phyloP scores from a whole-genome alignment of 1,140 invertebrate species.

The Telenomus remus region DNA sequence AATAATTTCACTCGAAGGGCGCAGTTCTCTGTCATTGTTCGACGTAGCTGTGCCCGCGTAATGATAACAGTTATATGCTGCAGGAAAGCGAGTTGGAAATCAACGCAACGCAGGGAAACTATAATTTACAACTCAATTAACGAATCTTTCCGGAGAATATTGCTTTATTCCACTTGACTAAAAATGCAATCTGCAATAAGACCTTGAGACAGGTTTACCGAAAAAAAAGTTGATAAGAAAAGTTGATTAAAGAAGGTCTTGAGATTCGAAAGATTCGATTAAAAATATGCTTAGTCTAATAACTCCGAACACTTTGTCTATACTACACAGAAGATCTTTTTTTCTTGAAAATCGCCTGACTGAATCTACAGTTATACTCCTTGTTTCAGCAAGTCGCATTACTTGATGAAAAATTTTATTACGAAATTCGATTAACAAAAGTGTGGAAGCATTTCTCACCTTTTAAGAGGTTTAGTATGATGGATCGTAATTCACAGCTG shows the following conservation, averaged over 20 bases:
- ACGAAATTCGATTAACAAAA: too few species aligned
- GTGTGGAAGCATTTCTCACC: constrained; percentile 37
- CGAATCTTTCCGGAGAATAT: too few species aligned
- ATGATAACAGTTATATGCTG: constrained; percentile 49
- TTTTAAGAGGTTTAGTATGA: constrained; percentile 51
- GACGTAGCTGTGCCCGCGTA: constrained; percentile 32
- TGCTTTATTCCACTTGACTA: too few species aligned
- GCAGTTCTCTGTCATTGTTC: constrained; percentile 46
- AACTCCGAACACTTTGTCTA: too few species aligned
- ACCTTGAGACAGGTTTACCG: too few species aligned
- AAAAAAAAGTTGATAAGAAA: too few species aligned
- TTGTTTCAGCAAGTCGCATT: not conserved
- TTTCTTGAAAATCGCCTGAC: constrained; percentile 9
- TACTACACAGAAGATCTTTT: too few species aligned
- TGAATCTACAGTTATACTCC: constrained; percentile 16
- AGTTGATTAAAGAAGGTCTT: too few species aligned
- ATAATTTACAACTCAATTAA: not conserved
- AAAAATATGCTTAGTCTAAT: too few species aligned
- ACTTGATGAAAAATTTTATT: not conserved
- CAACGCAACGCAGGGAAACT: constrained; percentile 31
- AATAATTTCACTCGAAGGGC: constrained; percentile 49
- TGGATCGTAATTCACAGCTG: constrained; percentile 44
- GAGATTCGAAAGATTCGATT: too few species aligned
- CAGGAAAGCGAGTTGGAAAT: constrained; percentile 53
- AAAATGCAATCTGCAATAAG: too few species aligned